phyloP scores from a whole-genome alignment of 2,888 invertebrate species.

The Rhagophthalmus giganteus region DNA sequence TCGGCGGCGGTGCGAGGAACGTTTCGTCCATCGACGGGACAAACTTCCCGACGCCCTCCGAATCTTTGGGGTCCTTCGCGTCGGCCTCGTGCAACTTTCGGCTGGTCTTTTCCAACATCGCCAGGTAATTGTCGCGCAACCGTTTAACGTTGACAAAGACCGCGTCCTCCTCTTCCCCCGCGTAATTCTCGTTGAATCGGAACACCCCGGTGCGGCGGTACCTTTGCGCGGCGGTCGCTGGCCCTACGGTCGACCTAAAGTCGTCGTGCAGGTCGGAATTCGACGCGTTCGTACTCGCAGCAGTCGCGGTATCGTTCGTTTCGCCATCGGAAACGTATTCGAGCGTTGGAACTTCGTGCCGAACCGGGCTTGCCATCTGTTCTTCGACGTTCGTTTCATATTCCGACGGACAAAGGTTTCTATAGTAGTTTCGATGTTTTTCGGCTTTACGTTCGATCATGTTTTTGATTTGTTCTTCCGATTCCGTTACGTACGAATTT shows the following conservation, averaged over 20 bases:
- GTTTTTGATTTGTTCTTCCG: constrained; percentile 27
- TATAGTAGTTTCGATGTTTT: constrained; percentile 47
- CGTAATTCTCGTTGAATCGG: constrained; percentile 35
- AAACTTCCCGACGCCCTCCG: too few species aligned
- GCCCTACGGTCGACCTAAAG: constrained; percentile 15
- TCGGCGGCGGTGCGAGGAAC: constrained; percentile 46
- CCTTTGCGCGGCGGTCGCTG: constrained; percentile 31
- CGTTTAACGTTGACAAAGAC: constrained; percentile 48
- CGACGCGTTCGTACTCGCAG: constrained; percentile 6
- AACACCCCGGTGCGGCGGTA: constrained; percentile 50
- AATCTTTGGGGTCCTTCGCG: constrained; percentile 6
- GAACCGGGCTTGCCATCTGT: constrained; percentile 28
- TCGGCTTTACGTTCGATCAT: constrained; percentile 46
- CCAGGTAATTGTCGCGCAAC: constrained; percentile 47
- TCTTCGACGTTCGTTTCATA: constrained; percentile 6
- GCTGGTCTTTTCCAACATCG: constrained; percentile 46
- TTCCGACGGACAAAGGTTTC: constrained; percentile 33
- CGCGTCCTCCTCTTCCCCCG: constrained; percentile 34
- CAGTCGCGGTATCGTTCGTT: constrained; percentile 7
- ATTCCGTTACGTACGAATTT: constrained; percentile 1
- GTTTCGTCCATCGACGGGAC: constrained; percentile 31
- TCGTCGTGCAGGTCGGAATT: constrained; percentile 11
- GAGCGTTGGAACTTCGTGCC: constrained; percentile 26
- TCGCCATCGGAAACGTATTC: constrained; percentile 9
- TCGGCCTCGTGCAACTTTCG: constrained; percentile 35